A percentile compares a stretch with the other conserved stretches of the same genome.
phyloP scores from a whole-genome alignment of 2,888 invertebrate genomes.

The Anthophora plumipes region DNA sequence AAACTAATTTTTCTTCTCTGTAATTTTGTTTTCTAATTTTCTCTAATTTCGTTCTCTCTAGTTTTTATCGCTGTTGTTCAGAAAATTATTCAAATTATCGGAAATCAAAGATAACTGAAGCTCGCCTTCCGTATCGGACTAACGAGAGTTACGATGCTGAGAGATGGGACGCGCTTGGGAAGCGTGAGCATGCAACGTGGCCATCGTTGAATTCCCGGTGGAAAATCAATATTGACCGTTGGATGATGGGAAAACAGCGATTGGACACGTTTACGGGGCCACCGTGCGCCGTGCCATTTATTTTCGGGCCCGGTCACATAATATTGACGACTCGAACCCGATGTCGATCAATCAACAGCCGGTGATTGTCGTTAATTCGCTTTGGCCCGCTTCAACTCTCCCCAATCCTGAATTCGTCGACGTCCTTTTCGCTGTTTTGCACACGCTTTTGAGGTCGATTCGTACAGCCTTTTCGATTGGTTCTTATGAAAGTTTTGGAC shows the following conservation, averaged over 20 bases:
- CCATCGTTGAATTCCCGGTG: slow-evolving; percentile 23
- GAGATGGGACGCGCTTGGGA: neutral
- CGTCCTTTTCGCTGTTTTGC: neutral
- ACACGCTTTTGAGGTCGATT: neutral
- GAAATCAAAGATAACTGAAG: neutral
- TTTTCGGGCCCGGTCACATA: slow-evolving; percentile 24
- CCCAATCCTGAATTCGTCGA: neutral
- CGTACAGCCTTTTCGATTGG: too few relatives aligned
- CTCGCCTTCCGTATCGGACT: neutral
- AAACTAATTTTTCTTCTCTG: too few relatives aligned
- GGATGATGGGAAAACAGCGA: slow-evolving; percentile 35
- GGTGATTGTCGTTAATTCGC: neutral
- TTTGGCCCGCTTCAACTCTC: neutral
- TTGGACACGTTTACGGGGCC: slow-evolving; percentile 35
- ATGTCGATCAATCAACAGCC: slow-evolving; percentile 16
- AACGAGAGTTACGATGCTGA: neutral
- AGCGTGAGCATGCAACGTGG: slow-evolving; percentile 10
- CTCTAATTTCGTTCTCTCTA: too few relatives aligned
- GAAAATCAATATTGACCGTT: slow-evolving; percentile 51
- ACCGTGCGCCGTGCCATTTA: slow-evolving; percentile 8
- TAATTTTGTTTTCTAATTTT: too few relatives aligned
- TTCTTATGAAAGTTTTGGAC: too few relatives aligned
- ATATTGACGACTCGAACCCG: neutral
- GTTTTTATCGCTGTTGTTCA: too few relatives aligned
- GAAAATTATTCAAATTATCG: too few relatives aligned